Percentiles rank a stretch among this genome's conserved stretches.
These are phyloP conservation scores for Lepisosteus osseus DNA, from an alignment of 2,113 vertebrate species.

Conservation along the genomic window DNA sequence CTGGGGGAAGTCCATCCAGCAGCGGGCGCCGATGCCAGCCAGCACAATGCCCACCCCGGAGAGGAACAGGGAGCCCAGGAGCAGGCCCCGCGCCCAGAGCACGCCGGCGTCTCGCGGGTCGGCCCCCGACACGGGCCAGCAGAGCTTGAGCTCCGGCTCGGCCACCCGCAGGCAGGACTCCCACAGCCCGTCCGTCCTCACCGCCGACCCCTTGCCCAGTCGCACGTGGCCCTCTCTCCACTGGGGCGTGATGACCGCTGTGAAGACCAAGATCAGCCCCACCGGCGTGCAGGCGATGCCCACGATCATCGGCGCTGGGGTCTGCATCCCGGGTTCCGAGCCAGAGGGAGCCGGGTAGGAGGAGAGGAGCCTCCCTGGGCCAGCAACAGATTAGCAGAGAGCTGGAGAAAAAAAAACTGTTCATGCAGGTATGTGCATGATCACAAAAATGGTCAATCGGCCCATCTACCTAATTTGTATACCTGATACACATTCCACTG, in stretches of 20 bases:
- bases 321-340: constrained; percentile 54
- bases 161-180: constrained; percentile 72
- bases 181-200: constrained; percentile 69
- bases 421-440: too few species aligned
- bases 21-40: constrained; percentile 66
- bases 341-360: background rate
- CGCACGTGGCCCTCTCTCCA: constrained; percentile 66
- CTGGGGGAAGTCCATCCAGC: constrained; percentile 68
- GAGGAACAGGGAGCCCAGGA: constrained; percentile 65
- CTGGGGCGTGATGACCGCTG: constrained; percentile 71
- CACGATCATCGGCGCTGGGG: constrained; percentile 67
- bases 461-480: too few species aligned
- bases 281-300: constrained; percentile 71
- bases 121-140: constrained; percentile 62
- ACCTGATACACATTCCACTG: too few species aligned
- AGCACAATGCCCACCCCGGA: constrained; percentile 67
- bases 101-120: constrained; percentile 60
- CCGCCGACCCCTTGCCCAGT: constrained; percentile 35
- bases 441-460: too few species aligned
- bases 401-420: too few species aligned
- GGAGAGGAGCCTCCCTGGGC: background rate
- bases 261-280: constrained; percentile 69
- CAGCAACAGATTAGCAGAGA: too few species aligned
- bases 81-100: constrained; percentile 55
- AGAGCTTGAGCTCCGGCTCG: constrained; percentile 64